Percentiles rank a stretch among this genome's conserved stretches.
Conservation (phyloP, 1,140 invertebrate species). For the Phymastichus coffea region DNA sequence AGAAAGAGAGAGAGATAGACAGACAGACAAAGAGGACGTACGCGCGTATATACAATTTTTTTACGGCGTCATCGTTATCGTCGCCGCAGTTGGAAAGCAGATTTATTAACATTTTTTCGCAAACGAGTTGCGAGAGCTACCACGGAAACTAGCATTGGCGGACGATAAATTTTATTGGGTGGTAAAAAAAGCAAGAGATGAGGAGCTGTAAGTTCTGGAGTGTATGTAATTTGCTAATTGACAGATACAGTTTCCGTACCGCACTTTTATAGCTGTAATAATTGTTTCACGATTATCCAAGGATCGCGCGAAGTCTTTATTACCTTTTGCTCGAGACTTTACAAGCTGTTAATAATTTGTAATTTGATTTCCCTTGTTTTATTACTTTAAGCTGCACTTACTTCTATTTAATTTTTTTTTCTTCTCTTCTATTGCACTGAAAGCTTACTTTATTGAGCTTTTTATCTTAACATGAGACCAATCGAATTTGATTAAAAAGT, state of each 20-base stretch:
- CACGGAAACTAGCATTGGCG: neutral
- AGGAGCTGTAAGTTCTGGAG: no score
- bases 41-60: slow-evolving; percentile 16
- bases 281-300: slow-evolving; percentile 6
- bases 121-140: slow-evolving; percentile 9
- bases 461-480: no score
- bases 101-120: slow-evolving; percentile 19
- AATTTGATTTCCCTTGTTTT: no score
- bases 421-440: no score
- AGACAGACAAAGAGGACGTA: no score
- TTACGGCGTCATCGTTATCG: neutral
- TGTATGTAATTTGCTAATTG: slow-evolving; percentile 9
- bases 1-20: no score
- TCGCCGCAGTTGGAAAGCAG: neutral
- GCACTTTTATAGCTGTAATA: slow-evolving; percentile 5
- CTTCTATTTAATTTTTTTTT: neutral
- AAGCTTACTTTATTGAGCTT: no score
- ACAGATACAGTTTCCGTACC: neutral
- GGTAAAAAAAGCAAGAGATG: no score
- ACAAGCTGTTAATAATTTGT: neutral
- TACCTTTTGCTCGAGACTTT: neutral
- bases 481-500: no score
- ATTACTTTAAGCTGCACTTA: neutral
- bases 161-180: neutral
- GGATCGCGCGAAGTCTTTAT: neutral